Percentiles rank a stretch among this genome's conserved stretches.
Evolutionary conservation across 2,797 vertebrate genomes (phyloP).

Genomic region (Cossypha niveicapilla): DNA sequence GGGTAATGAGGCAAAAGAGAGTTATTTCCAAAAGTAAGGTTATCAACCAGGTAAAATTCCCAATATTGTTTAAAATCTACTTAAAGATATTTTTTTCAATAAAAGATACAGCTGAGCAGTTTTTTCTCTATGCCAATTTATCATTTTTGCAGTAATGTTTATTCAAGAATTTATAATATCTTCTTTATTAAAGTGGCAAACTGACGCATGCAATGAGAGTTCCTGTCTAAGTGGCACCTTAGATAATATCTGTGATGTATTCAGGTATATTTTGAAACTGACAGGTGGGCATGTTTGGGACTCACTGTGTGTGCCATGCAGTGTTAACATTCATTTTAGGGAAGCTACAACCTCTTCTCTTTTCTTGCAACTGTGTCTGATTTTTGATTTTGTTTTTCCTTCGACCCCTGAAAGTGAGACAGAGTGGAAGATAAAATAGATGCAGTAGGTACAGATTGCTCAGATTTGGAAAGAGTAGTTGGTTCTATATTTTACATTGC

Average conservation of each 20-base stretch:
- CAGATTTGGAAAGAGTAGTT: neutral
- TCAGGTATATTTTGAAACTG: neutral
- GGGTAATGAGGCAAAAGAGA: neutral
- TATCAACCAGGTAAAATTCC: neutral
- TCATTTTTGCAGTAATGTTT: neutral
- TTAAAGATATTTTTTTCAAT: neutral
- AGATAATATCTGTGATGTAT: neutral
- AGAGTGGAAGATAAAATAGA: neutral
- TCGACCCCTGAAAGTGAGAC: neutral
- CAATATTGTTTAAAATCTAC: neutral
- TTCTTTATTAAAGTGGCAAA: neutral
- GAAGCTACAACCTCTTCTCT: neutral
- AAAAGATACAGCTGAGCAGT: neutral
- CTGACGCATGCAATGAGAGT: accelerated
- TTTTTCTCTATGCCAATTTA: neutral
- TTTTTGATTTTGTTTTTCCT: neutral
- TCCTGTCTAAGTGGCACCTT: neutral
- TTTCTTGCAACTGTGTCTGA: neutral
- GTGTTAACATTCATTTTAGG: neutral
- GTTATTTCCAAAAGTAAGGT: neutral
- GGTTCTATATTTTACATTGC: neutral
- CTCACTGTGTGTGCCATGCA: neutral
- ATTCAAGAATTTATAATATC: neutral
- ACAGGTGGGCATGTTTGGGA: neutral
- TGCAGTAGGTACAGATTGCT: neutral